Conservation (phyloP, 2,888 invertebrate genomes). For the Tinea trinotella region DNA sequence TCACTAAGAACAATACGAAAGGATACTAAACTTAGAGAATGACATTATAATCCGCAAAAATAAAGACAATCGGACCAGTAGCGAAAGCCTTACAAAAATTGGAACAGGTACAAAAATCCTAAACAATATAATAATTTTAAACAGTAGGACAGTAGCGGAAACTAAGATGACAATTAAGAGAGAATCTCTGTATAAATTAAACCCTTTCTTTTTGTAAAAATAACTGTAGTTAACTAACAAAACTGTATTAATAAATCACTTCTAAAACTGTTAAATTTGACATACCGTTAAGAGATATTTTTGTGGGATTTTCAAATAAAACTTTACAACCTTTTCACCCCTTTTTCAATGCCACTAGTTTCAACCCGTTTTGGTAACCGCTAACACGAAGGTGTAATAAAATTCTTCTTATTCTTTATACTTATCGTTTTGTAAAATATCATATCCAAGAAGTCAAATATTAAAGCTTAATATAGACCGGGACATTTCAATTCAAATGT, state of each 20-base stretch:
- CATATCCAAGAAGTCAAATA: no score
- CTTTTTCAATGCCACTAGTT: no score
- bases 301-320: background rate
- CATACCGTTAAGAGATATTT: background rate
- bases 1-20: no score
- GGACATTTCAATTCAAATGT: no score
- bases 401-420: no score
- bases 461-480: no score
- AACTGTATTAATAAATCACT: conserved; percentile 6
- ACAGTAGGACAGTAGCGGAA: conserved; percentile 17
- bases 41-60: background rate
- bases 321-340: background rate
- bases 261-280: background rate
- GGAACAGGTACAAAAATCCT: conserved; percentile 3
- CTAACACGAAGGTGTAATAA: no score
- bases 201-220: conserved; percentile 15
- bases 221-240: background rate
- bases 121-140: background rate
- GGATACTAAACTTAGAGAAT: no score
- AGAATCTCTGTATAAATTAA: conserved; percentile 1
- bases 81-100: conserved; percentile 4
- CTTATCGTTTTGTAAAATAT: no score
- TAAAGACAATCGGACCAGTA: background rate
- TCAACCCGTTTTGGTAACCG: no score
- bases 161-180: background rate